phyloP scores from a whole-genome alignment of 2,113 vertebrate species.

The Chionomys nivalis region DNA sequence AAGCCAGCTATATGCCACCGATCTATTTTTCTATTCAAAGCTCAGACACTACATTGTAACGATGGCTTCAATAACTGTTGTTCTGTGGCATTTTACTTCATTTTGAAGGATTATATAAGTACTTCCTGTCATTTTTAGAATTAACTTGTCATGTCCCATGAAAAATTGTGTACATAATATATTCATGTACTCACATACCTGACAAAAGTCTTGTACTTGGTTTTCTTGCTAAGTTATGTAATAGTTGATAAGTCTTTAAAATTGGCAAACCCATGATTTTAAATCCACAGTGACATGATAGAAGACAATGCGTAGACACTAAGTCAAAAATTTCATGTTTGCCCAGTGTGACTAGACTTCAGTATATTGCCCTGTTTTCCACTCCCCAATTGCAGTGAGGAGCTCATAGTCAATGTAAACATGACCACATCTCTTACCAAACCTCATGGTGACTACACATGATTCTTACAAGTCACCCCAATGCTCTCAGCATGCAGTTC shows the following conservation, averaged over 20 bases:
- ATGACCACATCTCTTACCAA: background rate
- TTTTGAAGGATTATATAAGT: background rate
- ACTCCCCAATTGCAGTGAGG: background rate
- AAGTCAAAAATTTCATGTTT: background rate
- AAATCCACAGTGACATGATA: background rate
- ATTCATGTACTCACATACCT: background rate
- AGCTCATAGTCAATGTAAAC: background rate
- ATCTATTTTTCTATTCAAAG: background rate
- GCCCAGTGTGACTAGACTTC: background rate
- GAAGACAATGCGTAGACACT: background rate
- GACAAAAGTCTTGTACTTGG: background rate
- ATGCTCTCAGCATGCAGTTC: background rate
- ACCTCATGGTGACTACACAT: background rate
- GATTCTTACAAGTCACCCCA: background rate
- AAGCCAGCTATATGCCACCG: background rate
- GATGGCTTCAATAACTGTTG: background rate
- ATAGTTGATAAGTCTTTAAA: background rate
- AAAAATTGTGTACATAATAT: background rate
- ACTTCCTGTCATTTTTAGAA: background rate
- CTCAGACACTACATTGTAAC: background rate
- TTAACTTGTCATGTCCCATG: background rate
- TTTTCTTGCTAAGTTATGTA: background rate
- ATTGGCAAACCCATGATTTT: background rate
- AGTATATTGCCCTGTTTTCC: background rate
- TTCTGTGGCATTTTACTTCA: background rate